These are phyloP conservation scores for Cantharis nigra DNA, from an alignment of 2,888 invertebrate genomes.

Conservation along the genomic window DNA sequence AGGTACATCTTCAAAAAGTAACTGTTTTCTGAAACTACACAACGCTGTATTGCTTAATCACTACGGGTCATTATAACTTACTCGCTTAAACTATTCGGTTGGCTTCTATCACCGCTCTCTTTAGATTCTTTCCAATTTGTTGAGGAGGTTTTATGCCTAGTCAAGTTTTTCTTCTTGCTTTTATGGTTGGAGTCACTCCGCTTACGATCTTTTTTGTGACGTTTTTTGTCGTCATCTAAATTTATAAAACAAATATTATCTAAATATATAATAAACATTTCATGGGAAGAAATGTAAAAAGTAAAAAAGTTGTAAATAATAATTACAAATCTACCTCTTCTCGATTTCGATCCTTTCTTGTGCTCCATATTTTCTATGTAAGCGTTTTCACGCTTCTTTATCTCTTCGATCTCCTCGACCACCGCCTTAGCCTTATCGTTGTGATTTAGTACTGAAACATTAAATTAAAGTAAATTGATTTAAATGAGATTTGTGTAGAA, in stretches of 20 bases:
- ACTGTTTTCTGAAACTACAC: conserved; percentile 37
- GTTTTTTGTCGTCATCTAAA: not conserved
- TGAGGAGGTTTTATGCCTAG: conserved; percentile 30
- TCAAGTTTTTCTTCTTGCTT: conserved; percentile 8
- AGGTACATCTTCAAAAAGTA: conserved; percentile 43
- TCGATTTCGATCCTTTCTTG: conserved; percentile 22
- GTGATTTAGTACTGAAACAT: conserved; percentile 37
- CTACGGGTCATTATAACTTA: conserved; percentile 22
- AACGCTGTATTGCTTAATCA: not conserved
- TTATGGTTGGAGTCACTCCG: conserved; percentile 19
- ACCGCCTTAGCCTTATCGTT: conserved; percentile 48
- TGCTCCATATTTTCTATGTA: conserved; percentile 13
- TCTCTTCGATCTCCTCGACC: conserved; percentile 51
- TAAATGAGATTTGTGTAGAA: not conserved
- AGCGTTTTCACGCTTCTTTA: conserved; percentile 41
- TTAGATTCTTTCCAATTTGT: conserved; percentile 34
- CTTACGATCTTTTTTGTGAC: conserved; percentile 12
- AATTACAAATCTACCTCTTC: conserved; percentile 14
- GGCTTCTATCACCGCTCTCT: conserved; percentile 13
- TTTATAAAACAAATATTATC: not conserved
- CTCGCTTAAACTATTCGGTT: conserved; percentile 27
- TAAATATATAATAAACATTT: not conserved
- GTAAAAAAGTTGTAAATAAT: not conserved
- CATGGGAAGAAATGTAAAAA: too few species aligned
- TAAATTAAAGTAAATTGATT: not conserved